These are phyloP conservation scores for Calliphora vomitoria DNA, from an alignment of 2,888 invertebrate genomes.

Conservation along the genomic window DNA sequence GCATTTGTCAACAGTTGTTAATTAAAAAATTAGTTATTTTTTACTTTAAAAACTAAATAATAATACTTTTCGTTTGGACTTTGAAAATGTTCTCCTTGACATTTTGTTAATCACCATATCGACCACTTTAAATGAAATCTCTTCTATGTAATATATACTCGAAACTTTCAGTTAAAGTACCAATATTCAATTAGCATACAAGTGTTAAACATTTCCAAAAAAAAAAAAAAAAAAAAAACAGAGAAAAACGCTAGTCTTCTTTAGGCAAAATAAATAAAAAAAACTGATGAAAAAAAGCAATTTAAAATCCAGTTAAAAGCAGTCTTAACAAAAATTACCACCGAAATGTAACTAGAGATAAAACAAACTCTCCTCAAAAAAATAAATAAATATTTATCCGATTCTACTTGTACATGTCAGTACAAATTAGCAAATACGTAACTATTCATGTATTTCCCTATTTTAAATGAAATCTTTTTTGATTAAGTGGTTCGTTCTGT, in stretches of 20 bases:
- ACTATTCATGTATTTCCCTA: neutral
- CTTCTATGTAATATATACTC: neutral
- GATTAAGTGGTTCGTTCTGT: neutral
- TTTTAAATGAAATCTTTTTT: neutral
- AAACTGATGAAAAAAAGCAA: neutral
- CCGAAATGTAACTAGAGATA: neutral
- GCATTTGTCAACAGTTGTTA: slow-evolving; percentile 19
- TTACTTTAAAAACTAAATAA: too few relatives aligned
- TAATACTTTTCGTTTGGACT: neutral
- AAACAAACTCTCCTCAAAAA: neutral
- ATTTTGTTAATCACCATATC: neutral
- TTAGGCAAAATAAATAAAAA: slow-evolving; percentile 13
- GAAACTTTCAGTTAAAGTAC: slow-evolving; percentile 32
- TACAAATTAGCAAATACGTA: neutral
- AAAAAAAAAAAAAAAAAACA: slow-evolving; percentile 4
- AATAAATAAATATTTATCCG: slow-evolving; percentile 10
- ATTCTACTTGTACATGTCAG: neutral
- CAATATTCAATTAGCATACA: slow-evolving; percentile 64
- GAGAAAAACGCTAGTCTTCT: slow-evolving; percentile 22
- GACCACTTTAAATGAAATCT: neutral
- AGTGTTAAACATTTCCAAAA: slow-evolving; percentile 63
- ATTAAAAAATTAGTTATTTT: neutral
- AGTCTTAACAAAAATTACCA: slow-evolving; percentile 14
- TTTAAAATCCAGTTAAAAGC: slow-evolving; percentile 17
- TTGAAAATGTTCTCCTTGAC: neutral